Conservation (phyloP, 2,888 invertebrate genomes). For the Phortica okadai region DNA sequence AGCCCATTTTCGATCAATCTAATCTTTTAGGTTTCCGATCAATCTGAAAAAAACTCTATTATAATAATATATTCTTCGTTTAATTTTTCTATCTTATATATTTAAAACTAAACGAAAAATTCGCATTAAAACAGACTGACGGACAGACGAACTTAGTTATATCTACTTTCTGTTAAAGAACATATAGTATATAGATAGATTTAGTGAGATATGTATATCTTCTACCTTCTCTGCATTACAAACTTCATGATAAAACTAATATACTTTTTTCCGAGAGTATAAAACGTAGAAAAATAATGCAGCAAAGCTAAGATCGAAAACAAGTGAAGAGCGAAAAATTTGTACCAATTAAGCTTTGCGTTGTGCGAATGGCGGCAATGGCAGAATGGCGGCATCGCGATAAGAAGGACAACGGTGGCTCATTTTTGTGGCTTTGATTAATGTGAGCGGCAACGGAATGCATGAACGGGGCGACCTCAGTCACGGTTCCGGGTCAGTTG, state of each 20-base stretch:
- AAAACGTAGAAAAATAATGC: neutral
- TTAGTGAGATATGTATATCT: too few relatives aligned
- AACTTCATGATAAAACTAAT: neutral
- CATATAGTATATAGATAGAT: neutral
- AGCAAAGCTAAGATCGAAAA: neutral
- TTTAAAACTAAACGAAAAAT: too few relatives aligned
- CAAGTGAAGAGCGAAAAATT: conserved; percentile 14
- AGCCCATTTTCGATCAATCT: too few relatives aligned
- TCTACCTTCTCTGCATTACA: too few relatives aligned
- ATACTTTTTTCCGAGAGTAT: too few relatives aligned
- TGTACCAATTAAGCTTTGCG: conserved; percentile 35
- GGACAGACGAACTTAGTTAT: too few relatives aligned
- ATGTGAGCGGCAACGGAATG: conserved; percentile 41
- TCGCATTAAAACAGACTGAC: too few relatives aligned
- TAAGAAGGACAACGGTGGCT: neutral
- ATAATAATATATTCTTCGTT: too few relatives aligned
- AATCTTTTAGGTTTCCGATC: too few relatives aligned
- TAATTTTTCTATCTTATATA: too few relatives aligned
- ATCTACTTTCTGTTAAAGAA: too few relatives aligned
- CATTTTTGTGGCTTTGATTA: conserved; percentile 57
- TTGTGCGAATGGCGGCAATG: neutral
- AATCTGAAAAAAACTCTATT: too few relatives aligned
- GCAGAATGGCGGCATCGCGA: neutral
- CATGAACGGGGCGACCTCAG: neutral
- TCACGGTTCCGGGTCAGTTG: neutral